Conservation (phyloP, 1,140 invertebrate genomes). For the Pinna nobilis region DNA sequence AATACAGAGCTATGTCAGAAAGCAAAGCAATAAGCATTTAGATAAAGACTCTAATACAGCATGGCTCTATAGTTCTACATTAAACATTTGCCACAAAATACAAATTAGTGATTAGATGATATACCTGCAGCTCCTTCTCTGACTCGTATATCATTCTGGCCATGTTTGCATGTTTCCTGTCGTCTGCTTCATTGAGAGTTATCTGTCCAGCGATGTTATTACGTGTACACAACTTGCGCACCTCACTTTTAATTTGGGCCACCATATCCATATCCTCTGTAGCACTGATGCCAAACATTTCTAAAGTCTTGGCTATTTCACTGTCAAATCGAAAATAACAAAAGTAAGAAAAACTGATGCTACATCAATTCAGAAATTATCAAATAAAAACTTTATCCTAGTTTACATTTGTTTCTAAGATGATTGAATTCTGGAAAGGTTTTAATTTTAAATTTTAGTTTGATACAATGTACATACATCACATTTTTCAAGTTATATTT, state of each 20-base stretch:
- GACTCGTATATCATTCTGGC: conserved; percentile 63
- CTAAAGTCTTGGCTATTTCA: conserved; percentile 67
- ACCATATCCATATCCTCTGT: conserved; percentile 73
- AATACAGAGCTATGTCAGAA: neutral
- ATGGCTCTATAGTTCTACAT: no score
- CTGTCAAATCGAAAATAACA: conserved; percentile 59
- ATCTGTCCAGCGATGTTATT: conserved; percentile 70
- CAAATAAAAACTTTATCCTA: neutral
- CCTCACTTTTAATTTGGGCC: conserved; percentile 72
- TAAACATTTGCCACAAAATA: neutral
- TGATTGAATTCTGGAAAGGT: neutral
- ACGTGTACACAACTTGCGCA: conserved; percentile 70
- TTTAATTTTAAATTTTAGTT: no score
- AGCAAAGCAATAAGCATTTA: neutral
- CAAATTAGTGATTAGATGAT: neutral
- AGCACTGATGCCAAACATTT: conserved; percentile 67
- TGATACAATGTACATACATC: no score
- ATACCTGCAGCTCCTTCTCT: conserved; percentile 60
- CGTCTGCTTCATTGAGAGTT: conserved; percentile 62
- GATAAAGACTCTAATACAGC: no score
- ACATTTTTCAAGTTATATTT: no score
- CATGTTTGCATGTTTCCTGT: conserved; percentile 58
- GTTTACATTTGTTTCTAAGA: neutral
- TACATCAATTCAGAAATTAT: neutral
- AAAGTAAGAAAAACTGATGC: neutral